phyloP scores from a whole-genome alignment of 2,888 invertebrate genomes.

The Cyrtodaria siliqua region DNA sequence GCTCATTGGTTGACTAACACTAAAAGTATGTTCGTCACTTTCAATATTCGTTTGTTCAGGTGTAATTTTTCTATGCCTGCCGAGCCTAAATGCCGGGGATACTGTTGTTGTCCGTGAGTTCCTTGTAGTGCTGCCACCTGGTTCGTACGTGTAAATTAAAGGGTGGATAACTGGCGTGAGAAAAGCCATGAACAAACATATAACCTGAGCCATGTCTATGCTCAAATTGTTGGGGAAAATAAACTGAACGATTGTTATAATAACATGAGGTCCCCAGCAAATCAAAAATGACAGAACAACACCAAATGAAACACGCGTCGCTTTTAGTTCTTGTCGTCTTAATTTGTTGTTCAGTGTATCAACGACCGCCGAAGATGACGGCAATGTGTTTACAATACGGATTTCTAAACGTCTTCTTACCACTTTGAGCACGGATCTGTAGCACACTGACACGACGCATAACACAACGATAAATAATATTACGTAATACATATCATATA shows the following conservation, averaged over 20 bases:
- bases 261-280: slow-evolving; percentile 58
- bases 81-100: not conserved
- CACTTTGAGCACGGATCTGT: slow-evolving; percentile 46
- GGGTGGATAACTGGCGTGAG: slow-evolving; percentile 54
- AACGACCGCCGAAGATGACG: not conserved
- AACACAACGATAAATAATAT: slow-evolving; percentile 34
- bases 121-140: not conserved
- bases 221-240: slow-evolving; percentile 21
- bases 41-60: slow-evolving; percentile 18
- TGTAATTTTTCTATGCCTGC: not conserved
- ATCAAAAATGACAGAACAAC: slow-evolving; percentile 53
- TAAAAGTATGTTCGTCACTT: not conserved
- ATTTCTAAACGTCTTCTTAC: slow-evolving; percentile 31
- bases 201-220: slow-evolving; percentile 46
- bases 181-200: slow-evolving; percentile 50
- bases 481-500: slow-evolving; percentile 50
- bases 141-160: slow-evolving; percentile 48
- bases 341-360: slow-evolving; percentile 15
- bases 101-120: not conserved
- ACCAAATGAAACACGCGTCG: slow-evolving; percentile 50
- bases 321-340: slow-evolving; percentile 42
- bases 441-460: slow-evolving; percentile 34
- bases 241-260: slow-evolving; percentile 50
- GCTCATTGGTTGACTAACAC: too few relatives aligned
- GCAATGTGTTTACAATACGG: slow-evolving; percentile 14